These are phyloP conservation scores for Drosophila setosimentum DNA, from an alignment of 2,888 invertebrate genomes.

Conservation along the genomic window DNA sequence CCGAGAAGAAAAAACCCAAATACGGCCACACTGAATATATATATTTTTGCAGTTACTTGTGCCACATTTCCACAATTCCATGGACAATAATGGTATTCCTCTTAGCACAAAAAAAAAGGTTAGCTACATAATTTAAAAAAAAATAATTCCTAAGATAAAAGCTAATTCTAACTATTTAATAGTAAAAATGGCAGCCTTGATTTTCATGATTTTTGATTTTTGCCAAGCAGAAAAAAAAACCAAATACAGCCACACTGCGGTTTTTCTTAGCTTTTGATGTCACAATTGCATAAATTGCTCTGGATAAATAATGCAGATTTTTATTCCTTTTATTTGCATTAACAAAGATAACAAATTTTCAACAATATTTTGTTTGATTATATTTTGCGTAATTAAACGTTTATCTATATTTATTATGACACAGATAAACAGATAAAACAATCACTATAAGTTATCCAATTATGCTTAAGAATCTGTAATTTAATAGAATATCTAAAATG, in stretches of 20 bases:
- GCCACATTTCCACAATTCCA: not conserved
- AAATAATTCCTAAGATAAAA: not conserved
- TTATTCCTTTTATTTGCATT: constrained; percentile 15
- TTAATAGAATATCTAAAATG: not conserved
- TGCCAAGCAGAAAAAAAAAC: not conserved
- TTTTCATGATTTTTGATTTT: too few relatives aligned
- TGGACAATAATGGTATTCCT: not conserved
- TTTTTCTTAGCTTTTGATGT: not conserved
- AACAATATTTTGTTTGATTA: constrained; percentile 20
- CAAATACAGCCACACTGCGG: not conserved
- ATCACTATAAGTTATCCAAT: constrained; percentile 4
- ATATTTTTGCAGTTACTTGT: not conserved
- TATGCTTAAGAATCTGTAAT: not conserved
- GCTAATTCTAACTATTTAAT: not conserved
- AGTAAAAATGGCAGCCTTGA: not conserved
- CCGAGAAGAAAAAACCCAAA: not conserved
- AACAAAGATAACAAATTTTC: constrained; percentile 12
- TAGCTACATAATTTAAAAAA: not conserved
- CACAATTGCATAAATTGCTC: not conserved
- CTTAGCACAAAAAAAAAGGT: not conserved
- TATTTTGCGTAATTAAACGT: constrained; percentile 13
- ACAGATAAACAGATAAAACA: too few relatives aligned
- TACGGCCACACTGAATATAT: not conserved
- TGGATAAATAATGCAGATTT: not conserved
- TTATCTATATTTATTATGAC: constrained; percentile 1